These are phyloP conservation scores for Holcopasites calliopsidis DNA, from an alignment of 1,140 invertebrate species.

Conservation along the genomic window DNA sequence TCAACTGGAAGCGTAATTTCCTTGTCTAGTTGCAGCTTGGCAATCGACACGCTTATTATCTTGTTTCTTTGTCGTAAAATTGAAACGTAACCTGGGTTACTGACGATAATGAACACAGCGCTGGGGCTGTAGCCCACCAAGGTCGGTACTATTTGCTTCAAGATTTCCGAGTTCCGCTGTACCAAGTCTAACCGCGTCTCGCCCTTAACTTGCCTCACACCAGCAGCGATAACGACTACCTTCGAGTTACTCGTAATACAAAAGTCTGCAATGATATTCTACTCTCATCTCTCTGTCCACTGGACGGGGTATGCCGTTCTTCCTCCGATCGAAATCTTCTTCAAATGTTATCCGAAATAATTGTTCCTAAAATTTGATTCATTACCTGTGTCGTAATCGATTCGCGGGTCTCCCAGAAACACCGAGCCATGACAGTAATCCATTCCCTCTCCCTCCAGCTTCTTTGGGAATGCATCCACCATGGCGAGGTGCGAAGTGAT, in stretches of 20 bases:
- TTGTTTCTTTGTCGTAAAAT: neutral
- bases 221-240: constrained; percentile 82
- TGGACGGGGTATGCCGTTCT: too few relatives aligned
- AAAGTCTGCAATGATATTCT: constrained; percentile 77
- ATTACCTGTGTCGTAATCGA: constrained; percentile 80
- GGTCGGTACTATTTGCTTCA: constrained; percentile 82
- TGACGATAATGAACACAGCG: constrained; percentile 81
- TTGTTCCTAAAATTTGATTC: neutral
- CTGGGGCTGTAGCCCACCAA: constrained; percentile 82
- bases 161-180: constrained; percentile 82
- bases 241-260: constrained; percentile 81
- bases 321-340: neutral
- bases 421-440: constrained; percentile 80
- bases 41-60: neutral
- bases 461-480: constrained; percentile 82
- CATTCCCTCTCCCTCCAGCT: constrained; percentile 82
- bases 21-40: neutral
- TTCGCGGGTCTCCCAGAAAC: constrained; percentile 79
- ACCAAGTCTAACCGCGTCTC: constrained; percentile 81
- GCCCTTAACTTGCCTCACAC: constrained; percentile 80
- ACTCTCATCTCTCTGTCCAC: neutral
- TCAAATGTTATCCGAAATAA: neutral
- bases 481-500: constrained; percentile 82
- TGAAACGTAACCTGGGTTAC: constrained; percentile 81
- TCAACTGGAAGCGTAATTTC: constrained; percentile 79